Base-by-base conservation (phyloP, 2,888 invertebrate genomes). In the Dexiosoma caninum region DNA sequence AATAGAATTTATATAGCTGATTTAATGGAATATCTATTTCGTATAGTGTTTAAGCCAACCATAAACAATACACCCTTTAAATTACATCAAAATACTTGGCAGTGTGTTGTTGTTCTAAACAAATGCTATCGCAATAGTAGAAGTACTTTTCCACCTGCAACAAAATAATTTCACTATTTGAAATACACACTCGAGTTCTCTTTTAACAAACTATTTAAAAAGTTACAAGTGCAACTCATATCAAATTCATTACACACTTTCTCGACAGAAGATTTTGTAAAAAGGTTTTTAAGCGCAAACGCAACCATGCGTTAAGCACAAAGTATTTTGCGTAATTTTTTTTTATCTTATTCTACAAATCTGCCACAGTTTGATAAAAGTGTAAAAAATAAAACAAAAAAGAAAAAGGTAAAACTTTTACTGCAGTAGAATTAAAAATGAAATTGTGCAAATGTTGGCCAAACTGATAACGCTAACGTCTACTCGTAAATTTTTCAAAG, bases 271-370 rank as follows among this genome's bases (percentile, higher is more conserved):
- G 9, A 3, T 49, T 59, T 59, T 14, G 71, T 71, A 46, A 35
- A 49, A 60, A 6, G 7, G 37, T 59, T 59, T 14, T 78, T 71
- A 42, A 71, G 71, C 71, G 70, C 77, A 78, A 67, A 78, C 66
- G 59, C 71, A 72, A 49, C 71, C 70, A 78, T 71, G 78, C 78
- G 71, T 78, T 59, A 72, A 72, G 51, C 37, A 21, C 32, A 62
- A 57, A 59, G 16, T 16, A 53, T 30, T 53, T 69, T 44, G 14
- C 0, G 7, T 44, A 23, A 5, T 27, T 46, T 46, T 23, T 46
- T 42, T 30, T 16, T 30, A 30, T 27, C 30, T 40, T 35, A 37
- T 37, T 51, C n/a, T 21, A 19, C 16, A 14, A 60, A 42, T 23
- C 37, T 37, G 14, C 14, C 3, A 5, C 21, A 10, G 23, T 46